These are phyloP conservation scores for Pachyrhynchus sulphureomaculatus DNA, from an alignment of 1,140 invertebrate species.

Conservation along the genomic window DNA sequence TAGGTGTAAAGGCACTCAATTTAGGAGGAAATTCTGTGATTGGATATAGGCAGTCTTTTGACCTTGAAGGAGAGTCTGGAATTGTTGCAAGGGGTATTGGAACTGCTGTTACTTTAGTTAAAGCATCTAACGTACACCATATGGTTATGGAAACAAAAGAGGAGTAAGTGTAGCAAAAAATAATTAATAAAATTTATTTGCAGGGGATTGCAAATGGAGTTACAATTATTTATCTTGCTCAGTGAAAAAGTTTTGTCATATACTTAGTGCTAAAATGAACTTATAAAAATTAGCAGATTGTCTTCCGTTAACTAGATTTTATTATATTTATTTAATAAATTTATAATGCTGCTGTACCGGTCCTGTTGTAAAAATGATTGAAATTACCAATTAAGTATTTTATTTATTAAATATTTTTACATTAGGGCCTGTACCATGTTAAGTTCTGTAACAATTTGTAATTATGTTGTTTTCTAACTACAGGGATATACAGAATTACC, in stretches of 20 bases:
- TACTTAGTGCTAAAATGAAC: too few species aligned
- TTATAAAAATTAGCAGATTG: too few species aligned
- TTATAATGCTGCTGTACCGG: too few species aligned
- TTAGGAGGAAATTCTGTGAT: constrained; percentile 94
- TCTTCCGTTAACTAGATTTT: too few species aligned
- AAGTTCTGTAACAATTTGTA: too few species aligned
- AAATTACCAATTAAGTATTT: neutral
- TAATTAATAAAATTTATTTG: neutral
- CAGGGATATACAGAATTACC: constrained; percentile 46
- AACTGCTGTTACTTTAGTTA: constrained; percentile 79
- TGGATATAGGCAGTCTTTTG: constrained; percentile 93
- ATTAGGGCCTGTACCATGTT: too few species aligned
- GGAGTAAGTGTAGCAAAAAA: constrained; percentile 60
- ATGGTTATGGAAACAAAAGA: constrained; percentile 49
- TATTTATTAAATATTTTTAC: neutral
- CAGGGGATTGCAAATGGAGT: neutral
- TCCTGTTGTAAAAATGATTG: neutral
- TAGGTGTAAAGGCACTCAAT: constrained; percentile 81
- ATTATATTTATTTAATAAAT: too few species aligned
- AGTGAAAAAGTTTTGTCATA: too few species aligned
- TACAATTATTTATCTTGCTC: too few species aligned
- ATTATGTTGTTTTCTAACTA: constrained; percentile 31
- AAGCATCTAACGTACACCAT: constrained; percentile 51
- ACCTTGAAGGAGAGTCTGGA: constrained; percentile 94
- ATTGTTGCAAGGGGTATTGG: constrained; percentile 91